A percentile compares a stretch with the other conserved stretches of the same genome.
These are phyloP conservation scores for Fistularia tabacaria DNA, from an alignment of 2,797 vertebrate species.

Conservation along the genomic window DNA sequence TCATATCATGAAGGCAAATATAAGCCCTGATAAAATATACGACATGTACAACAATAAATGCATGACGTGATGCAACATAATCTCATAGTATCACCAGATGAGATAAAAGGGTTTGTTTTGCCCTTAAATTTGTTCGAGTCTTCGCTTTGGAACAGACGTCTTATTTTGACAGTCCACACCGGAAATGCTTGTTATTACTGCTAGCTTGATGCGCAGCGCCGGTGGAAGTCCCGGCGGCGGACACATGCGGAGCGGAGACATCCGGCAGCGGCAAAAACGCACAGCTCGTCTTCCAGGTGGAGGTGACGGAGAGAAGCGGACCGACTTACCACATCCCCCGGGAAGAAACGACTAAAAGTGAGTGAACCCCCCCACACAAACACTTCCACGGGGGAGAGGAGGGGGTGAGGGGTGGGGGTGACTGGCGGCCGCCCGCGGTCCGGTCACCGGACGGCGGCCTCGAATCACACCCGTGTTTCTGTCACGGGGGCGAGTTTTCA, in stretches of 20 bases:
- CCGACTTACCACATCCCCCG: neutral
- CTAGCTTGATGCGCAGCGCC: constrained; percentile 4
- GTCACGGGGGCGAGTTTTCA: neutral
- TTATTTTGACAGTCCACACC: constrained; percentile 39
- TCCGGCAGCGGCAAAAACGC: constrained; percentile 35
- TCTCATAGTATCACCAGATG: no score
- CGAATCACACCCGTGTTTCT: neutral
- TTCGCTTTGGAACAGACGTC: neutral
- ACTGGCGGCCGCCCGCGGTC: neutral
- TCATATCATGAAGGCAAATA: no score
- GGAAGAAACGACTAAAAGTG: neutral
- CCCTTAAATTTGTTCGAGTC: neutral
- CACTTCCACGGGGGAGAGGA: neutral
- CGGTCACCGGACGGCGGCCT: constrained; percentile 24
- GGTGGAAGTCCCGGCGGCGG: constrained; percentile 20
- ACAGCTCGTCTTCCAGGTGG: constrained; percentile 12
- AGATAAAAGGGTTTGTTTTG: neutral
- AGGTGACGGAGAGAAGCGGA: constrained; percentile 3
- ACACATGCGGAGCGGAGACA: constrained; percentile 36
- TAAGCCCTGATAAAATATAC: no score
- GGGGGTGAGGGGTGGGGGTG: neutral
- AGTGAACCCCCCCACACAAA: neutral
- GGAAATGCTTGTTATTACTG: constrained; percentile 9
- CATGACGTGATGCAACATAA: no score
- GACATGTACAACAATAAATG: no score